Evolutionary conservation across 2,888 invertebrate genomes (phyloP).

Genomic region (Ophonus ardosiacus): DNA sequence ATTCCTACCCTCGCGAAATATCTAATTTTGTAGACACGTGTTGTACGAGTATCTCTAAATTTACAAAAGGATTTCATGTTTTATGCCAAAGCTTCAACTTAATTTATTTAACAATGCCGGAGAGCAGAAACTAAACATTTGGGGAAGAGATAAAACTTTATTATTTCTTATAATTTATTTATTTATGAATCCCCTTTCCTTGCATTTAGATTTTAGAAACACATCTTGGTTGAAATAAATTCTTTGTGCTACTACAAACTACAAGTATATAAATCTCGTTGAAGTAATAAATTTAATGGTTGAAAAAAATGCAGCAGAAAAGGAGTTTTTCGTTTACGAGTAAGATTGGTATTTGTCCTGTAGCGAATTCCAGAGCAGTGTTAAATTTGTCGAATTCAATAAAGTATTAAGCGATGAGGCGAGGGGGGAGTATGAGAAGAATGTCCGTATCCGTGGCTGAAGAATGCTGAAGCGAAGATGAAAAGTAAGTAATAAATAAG

Average conservation of each 20-base stretch:
- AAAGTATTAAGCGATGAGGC: slow-evolving; percentile 27
- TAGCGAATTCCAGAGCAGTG: slow-evolving; percentile 25
- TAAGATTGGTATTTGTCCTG: slow-evolving; percentile 1
- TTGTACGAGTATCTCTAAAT: neutral
- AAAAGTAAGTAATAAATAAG: slow-evolving; percentile 46
- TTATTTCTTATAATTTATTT: no score
- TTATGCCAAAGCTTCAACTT: neutral
- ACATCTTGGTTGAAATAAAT: neutral
- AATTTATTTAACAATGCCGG: no score
- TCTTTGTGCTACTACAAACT: neutral
- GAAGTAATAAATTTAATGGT: slow-evolving; percentile 21
- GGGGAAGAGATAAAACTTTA: no score
- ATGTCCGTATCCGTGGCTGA: neutral
- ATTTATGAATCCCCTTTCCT: no score
- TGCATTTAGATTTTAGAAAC: no score
- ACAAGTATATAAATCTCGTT: neutral
- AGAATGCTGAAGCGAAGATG: slow-evolving; percentile 6
- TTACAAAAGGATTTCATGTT: neutral
- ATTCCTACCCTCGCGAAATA: slow-evolving; percentile 5
- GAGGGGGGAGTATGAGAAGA: neutral
- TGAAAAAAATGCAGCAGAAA: slow-evolving; percentile 12
- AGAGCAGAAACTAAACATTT: no score
- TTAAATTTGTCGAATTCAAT: slow-evolving; percentile 47
- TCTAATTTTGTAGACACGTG: slow-evolving; percentile 36
- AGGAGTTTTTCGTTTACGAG: slow-evolving; percentile 1